Evolutionary conservation across 2,113 vertebrate genomes (phyloP).

Genomic region (Chlorodrepanis virens): DNA sequence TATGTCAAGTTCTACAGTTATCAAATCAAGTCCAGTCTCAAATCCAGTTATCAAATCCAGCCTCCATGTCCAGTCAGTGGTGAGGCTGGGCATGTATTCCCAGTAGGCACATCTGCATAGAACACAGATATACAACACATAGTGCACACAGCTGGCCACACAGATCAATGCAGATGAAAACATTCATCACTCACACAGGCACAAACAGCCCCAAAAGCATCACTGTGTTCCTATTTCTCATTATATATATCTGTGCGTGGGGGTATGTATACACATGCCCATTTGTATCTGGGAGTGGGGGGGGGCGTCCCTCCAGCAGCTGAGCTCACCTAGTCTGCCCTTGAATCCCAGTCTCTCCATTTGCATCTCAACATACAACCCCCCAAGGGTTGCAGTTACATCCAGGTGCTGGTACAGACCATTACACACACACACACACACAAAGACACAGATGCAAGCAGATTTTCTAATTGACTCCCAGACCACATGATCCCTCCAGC

Average conservation of each 20-base stretch:
- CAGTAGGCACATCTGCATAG: not conserved
- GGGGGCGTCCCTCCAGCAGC: not conserved
- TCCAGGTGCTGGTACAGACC: not conserved
- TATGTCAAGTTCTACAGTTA: not conserved
- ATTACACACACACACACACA: not conserved
- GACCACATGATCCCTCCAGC: accelerated
- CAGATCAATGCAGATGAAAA: not conserved
- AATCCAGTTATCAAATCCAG: not conserved
- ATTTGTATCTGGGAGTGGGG: not conserved
- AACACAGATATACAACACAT: not conserved
- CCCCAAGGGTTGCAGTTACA: not conserved
- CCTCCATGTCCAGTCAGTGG: not conserved
- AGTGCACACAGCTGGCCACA: not conserved
- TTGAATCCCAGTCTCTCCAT: not conserved
- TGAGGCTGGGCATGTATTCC: not conserved
- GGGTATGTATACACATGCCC: accelerated
- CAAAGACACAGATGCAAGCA: not conserved
- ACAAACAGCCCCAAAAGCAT: not conserved
- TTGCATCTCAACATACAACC: accelerated
- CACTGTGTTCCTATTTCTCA: not conserved
- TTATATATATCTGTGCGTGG: not conserved
- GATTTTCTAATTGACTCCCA: not conserved
- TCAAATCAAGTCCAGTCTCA: not conserved
- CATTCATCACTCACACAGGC: not conserved
- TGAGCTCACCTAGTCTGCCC: not conserved